Evolutionary conservation across 2,797 vertebrate species (phyloP), one percentile per base, ranked within the genome.

Genomic region (Danio jaintianensis): DNA sequence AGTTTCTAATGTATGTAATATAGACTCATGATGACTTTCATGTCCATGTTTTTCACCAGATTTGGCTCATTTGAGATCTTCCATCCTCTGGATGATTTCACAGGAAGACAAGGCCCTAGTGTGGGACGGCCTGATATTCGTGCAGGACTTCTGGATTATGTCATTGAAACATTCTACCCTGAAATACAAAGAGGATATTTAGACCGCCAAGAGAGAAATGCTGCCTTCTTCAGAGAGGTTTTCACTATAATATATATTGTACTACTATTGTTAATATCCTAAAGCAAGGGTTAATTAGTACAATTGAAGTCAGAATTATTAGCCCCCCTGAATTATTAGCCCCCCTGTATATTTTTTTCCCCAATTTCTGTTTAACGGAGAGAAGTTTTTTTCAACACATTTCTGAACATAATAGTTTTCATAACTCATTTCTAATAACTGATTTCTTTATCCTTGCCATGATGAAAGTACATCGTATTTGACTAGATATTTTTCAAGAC

Each of bases 41-140:
- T 29, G 29, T 67, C 45, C 29, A 36, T 50, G 36, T 38, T 52
- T 50, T 22, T 52, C 29, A 11, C 9, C 86, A 96, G 95, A 62
- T 96, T 96, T 82, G 95, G 95, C 20, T 96, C 95, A 42, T 96
- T 96, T 68, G 95, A 96, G 86, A 95, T 96, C 83, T 96, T 96
- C 81, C 95, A 94, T 56, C 62, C 94, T 0, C 40, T 83, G 0
- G 95, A 96, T 10, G 92, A 93, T 18, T 85, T 85, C 68, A 95
- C 94, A 0, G 93, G 94, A 5, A 93, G 93, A 1, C 91, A 91
- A 10, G 95, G 95, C 62, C 95, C 95, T 56, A 96, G 95, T 0
- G 85, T 90, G 38, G 87, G 90, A 40, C 84, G 93, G 0, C 90
- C 94, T 0, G 94, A 96, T 75, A 95, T 96, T 63, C 89, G 93